Percentiles rank a stretch among this genome's conserved stretches.
Evolutionary conservation across 2,888 invertebrate species (phyloP).

Genomic region (Harpagoxenus sublaevis): DNA sequence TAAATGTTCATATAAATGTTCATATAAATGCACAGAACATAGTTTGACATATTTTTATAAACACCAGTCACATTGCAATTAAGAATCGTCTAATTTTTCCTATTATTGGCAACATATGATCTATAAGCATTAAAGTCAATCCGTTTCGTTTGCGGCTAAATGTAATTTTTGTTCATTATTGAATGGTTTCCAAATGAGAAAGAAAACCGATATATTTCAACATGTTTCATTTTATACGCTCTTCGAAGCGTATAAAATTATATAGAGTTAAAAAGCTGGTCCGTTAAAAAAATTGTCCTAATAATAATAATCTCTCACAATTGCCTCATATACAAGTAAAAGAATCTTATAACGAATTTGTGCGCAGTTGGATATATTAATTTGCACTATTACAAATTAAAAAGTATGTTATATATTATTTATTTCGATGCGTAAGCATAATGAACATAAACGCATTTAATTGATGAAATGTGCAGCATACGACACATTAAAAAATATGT

Average conservation of each 20-base stretch:
- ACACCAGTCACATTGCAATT: background rate
- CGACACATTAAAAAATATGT: background rate
- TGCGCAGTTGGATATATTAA: conserved; percentile 13
- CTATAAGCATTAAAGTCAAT: background rate
- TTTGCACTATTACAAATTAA: conserved; percentile 21
- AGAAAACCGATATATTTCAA: background rate
- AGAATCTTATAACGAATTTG: conserved; percentile 2
- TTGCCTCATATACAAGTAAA: background rate
- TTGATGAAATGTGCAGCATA: conserved; percentile 2
- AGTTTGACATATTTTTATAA: conserved; percentile 15
- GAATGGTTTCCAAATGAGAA: background rate
- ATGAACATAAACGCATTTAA: background rate
- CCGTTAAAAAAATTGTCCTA: background rate
- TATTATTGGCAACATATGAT: background rate
- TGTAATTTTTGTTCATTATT: background rate
- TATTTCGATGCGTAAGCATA: background rate
- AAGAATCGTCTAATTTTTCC: background rate
- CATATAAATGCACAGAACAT: background rate
- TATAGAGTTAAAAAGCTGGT: background rate
- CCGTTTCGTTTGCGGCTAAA: background rate
- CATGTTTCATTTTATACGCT: background rate
- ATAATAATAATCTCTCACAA: conserved; percentile 20
- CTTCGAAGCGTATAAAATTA: background rate
- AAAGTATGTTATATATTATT: background rate
- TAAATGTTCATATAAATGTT: background rate